Evolutionary conservation across 2,797 vertebrate genomes (phyloP).

Genomic region (Luscinia luscinia): DNA sequence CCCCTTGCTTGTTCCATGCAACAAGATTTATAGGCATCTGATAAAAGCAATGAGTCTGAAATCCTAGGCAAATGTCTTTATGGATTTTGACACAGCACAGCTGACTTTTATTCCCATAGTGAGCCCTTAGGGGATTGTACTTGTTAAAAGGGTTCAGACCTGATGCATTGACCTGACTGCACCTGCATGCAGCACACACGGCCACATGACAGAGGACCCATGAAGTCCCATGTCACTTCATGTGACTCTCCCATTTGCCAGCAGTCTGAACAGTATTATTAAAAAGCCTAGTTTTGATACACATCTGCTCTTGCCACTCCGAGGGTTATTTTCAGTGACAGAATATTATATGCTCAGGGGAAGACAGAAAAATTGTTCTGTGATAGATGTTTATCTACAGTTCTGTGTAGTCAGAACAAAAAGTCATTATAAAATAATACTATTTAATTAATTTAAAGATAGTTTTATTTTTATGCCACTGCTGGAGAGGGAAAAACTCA

Average conservation of each 20-base stretch:
- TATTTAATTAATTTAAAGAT: not conserved
- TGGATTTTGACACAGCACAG: not conserved
- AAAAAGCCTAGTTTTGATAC: not conserved
- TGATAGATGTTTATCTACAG: not conserved
- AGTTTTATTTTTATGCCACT: not conserved
- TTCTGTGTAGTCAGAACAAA: not conserved
- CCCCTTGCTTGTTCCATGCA: not conserved
- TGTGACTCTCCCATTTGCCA: not conserved
- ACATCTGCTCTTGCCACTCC: not conserved
- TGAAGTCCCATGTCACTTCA: too few species aligned
- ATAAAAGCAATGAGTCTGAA: not conserved
- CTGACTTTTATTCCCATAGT: not conserved
- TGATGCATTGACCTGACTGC: not conserved
- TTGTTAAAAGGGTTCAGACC: not conserved
- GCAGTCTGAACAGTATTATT: not conserved
- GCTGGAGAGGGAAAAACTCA: not conserved
- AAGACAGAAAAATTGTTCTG: not conserved
- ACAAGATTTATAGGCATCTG: not conserved
- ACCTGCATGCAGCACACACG: not conserved
- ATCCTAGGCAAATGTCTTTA: not conserved
- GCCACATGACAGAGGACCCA: not conserved
- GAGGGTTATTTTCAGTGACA: not conserved
- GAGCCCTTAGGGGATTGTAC: rapidly evolving
- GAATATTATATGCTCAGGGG: not conserved
- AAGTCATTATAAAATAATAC: not conserved